Evolutionary conservation across 2,797 vertebrate species (phyloP).

Genomic region (Leptoclinus maculatus): DNA sequence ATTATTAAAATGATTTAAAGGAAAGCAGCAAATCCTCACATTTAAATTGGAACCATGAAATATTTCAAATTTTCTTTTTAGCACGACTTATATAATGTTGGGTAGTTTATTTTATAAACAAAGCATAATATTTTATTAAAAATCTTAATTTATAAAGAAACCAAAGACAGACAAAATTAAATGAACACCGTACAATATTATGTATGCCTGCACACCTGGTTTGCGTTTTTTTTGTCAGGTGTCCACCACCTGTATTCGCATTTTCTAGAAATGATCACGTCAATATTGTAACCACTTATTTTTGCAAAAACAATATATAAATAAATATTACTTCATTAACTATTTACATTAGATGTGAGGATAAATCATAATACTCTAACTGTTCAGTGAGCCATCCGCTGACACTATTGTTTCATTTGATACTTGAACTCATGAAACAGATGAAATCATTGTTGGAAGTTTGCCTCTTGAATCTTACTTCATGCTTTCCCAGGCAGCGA

Average conservation of each 20-base stretch:
- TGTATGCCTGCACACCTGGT: background rate
- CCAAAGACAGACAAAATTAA: background rate
- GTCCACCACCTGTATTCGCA: background rate
- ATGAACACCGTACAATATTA: background rate
- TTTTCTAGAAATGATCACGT: background rate
- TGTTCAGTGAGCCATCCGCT: slow-evolving; percentile 5
- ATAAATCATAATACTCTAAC: background rate
- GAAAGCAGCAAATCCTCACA: background rate
- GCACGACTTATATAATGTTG: background rate
- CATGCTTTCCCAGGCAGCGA: slow-evolving; percentile 30
- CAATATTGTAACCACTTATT: background rate
- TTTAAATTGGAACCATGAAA: background rate
- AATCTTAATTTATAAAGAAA: background rate
- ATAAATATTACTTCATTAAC: background rate
- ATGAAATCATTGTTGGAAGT: slow-evolving; percentile 47
- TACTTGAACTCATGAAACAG: slow-evolving; percentile 39
- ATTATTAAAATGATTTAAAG: background rate
- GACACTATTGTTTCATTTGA: slow-evolving; percentile 38
- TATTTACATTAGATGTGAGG: background rate
- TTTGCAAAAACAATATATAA: background rate
- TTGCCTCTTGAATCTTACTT: slow-evolving; percentile 20
- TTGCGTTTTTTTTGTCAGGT: background rate
- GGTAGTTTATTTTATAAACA: background rate
- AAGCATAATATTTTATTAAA: background rate
- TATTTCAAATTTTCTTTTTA: background rate